These are phyloP conservation scores for Cosmia pyralina DNA, from an alignment of 2,888 invertebrate species.

Conservation along the genomic window DNA sequence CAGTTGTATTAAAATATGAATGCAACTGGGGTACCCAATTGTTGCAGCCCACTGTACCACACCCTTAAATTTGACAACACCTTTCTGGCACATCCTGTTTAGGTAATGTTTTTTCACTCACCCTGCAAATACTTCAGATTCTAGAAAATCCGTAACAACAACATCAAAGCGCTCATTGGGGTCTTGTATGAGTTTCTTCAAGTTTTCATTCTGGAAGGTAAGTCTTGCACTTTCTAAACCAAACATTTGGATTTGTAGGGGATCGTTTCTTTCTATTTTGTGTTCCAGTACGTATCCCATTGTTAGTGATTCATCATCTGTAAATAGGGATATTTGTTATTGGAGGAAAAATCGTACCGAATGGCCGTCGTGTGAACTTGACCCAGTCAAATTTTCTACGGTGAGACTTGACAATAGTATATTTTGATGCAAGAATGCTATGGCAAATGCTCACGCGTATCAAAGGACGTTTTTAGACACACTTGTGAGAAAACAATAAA, in stretches of 20 bases:
- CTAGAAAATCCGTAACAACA: constrained; percentile 72
- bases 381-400: background rate
- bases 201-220: constrained; percentile 59
- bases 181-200: constrained; percentile 68
- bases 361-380: background rate
- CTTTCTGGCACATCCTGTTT: too few species aligned
- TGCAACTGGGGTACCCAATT: too few species aligned
- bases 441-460: background rate
- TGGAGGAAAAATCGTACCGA: too few species aligned
- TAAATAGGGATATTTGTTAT: constrained; percentile 3
- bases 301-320: constrained; percentile 44
- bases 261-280: constrained; percentile 38
- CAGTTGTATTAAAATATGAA: too few species aligned
- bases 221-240: constrained; percentile 28
- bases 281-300: constrained; percentile 55
- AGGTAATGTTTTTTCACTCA: constrained; percentile 52
- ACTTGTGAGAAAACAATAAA: background rate
- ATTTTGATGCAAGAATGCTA: background rate
- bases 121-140: constrained; percentile 73
- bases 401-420: background rate
- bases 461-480: background rate
- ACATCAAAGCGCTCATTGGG: constrained; percentile 71
- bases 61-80: too few species aligned
- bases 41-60: too few species aligned
- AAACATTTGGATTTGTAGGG: constrained; percentile 52